Base-by-base conservation (phyloP, 2,797 vertebrate genomes). In the Otus scops region DNA sequence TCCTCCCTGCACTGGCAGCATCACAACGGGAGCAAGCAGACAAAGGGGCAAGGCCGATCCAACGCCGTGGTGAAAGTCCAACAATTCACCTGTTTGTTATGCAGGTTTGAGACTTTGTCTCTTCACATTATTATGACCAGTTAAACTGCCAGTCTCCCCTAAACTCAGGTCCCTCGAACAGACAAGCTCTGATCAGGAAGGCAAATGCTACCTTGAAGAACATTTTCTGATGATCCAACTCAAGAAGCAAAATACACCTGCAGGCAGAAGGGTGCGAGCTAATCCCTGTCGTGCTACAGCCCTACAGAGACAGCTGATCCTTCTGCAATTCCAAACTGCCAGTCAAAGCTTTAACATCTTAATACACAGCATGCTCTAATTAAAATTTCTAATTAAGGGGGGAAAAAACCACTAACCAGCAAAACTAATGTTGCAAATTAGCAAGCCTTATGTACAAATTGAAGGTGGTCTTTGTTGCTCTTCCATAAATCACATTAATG, bases 311-410 rank as follows among this genome's bases (percentile, higher is more conserved):
- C 83, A 95, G 94, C 85, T 93, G 95, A 97, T 96, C 92, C 90
- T 93, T 48, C 93, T 88, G 95, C 95, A 95, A 92, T 91, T 95
- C 76, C 47, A 0, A 96, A 81, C 92, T 96, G 96, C 93, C 97
- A 96, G 78, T 97, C 97, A 97, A 94, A 95, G 96, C 94, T 94
- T 97, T 89, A 83, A 96, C 95, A 93, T 96, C 95, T 97, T 97
- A 98, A 97, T 97, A 95, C 95, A 78, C 93, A 95, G 96, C 93
- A 95, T 87, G 87, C 79, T 92, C 59, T 97, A 97, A 98, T 98
- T 98, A 98, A 97, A 96, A 97, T 91, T 97, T 93, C 84, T 97
- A 97, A 98, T 97, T 98, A 96, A 96, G 59, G 41, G 56, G 28
- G n/a, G 11, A 36, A 74, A 60, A 41, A 11, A 32, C 6, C 21